Evolutionary conservation across 2,888 invertebrate species (phyloP).

Genomic region (Liposcelis brunnea): DNA sequence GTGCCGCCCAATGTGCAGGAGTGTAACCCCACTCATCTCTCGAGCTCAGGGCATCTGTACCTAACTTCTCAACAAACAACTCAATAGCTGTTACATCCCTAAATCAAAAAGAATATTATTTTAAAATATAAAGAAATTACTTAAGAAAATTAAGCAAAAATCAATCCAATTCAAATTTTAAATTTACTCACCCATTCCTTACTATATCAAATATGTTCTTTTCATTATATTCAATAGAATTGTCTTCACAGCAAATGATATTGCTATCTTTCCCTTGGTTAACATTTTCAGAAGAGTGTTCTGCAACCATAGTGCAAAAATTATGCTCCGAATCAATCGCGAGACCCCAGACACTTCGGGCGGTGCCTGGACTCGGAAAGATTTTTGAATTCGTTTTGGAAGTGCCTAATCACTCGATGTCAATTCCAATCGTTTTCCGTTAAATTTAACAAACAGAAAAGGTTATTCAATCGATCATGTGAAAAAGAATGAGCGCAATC

Average conservation of each 20-base stretch:
- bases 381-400: slow-evolving; percentile 28
- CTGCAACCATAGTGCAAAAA: slow-evolving; percentile 62
- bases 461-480: slow-evolving; percentile 13
- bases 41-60: slow-evolving; percentile 55
- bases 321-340: slow-evolving; percentile 42
- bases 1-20: slow-evolving; percentile 80
- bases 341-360: slow-evolving; percentile 78
- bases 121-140: slow-evolving; percentile 11
- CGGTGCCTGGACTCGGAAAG: slow-evolving; percentile 75
- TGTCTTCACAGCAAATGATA: slow-evolving; percentile 27
- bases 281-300: slow-evolving; percentile 30
- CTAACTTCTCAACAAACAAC: slow-evolving; percentile 63
- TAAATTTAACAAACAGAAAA: slow-evolving; percentile 8
- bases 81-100: slow-evolving; percentile 74
- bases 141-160: slow-evolving; percentile 9
- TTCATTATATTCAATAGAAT: slow-evolving; percentile 31
- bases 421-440: not conserved
- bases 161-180: not conserved
- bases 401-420: not conserved
- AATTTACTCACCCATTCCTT: slow-evolving; percentile 50
- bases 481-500: not conserved
- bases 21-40: slow-evolving; percentile 87
- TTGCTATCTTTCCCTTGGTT: slow-evolving; percentile 31
- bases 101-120: slow-evolving; percentile 19
- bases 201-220: slow-evolving; percentile 73